A percentile compares a stretch with the other conserved stretches of the same genome.
phyloP scores from a whole-genome alignment of 2,888 invertebrate species.

The Yponomeuta plumbellus region DNA sequence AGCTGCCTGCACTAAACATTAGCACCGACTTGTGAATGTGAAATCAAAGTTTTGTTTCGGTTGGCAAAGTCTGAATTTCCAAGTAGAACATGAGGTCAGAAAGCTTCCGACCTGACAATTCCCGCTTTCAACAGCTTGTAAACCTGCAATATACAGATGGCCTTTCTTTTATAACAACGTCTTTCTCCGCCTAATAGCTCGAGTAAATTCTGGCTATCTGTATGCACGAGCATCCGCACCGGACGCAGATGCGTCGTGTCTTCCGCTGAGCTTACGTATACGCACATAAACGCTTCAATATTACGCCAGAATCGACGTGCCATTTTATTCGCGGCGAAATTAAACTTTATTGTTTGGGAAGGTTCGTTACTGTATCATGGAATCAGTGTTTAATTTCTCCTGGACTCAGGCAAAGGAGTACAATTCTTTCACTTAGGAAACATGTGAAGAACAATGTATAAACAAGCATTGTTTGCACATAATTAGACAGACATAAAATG shows the following conservation, averaged over 20 bases:
- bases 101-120: background rate
- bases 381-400: too few species aligned
- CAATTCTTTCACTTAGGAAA: too few species aligned
- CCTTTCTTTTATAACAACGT: background rate
- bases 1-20: background rate
- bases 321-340: background rate
- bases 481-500: background rate
- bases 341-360: background rate
- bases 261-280: slow-evolving; percentile 37
- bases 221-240: slow-evolving; percentile 21
- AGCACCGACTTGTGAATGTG: background rate
- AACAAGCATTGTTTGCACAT: background rate
- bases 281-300: slow-evolving; percentile 24
- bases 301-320: background rate
- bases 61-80: background rate
- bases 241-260: slow-evolving; percentile 55
- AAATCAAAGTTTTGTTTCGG: background rate
- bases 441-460: too few species aligned
- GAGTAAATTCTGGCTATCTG: background rate
- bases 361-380: too few species aligned
- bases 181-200: background rate
- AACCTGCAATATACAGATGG: background rate
- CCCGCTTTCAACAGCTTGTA: background rate
- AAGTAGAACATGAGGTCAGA: background rate
- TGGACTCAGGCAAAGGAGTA: too few species aligned